Conservation (phyloP, 2,888 invertebrate species). For the Hemistola chrysoprasaria region DNA sequence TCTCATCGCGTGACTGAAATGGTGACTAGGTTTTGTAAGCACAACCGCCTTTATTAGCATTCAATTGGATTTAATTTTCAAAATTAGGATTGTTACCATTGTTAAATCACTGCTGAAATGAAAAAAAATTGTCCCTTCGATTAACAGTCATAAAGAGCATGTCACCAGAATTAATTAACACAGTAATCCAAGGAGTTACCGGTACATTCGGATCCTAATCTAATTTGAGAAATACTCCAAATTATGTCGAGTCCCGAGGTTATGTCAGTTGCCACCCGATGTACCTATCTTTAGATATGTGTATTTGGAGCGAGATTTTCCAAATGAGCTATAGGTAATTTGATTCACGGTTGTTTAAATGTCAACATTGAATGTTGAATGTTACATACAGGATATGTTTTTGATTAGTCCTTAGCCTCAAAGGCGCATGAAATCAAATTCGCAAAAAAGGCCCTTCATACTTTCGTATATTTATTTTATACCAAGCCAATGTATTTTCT, state of each 20-base stretch:
- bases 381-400: too few relatives aligned
- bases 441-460: too few relatives aligned
- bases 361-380: constrained; percentile 7
- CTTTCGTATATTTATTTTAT: too few relatives aligned
- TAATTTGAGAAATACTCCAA: constrained; percentile 17
- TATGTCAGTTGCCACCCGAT: neutral
- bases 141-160: constrained; percentile 24
- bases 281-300: neutral
- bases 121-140: constrained; percentile 17
- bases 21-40: too few relatives aligned
- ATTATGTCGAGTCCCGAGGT: constrained; percentile 4
- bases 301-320: constrained; percentile 9
- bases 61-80: neutral
- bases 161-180: constrained; percentile 23
- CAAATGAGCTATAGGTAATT: constrained; percentile 16
- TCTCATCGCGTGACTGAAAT: too few relatives aligned
- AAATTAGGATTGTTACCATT: constrained; percentile 6
- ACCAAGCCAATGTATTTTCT: too few relatives aligned
- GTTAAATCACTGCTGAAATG: constrained; percentile 9
- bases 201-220: constrained; percentile 29
- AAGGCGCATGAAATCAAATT: too few relatives aligned
- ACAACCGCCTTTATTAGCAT: too few relatives aligned
- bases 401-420: too few relatives aligned
- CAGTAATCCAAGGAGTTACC: constrained; percentile 40
- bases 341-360: constrained; percentile 16